Conservation (phyloP, 1,140 invertebrate genomes). For the Lucilia cuprina region DNA sequence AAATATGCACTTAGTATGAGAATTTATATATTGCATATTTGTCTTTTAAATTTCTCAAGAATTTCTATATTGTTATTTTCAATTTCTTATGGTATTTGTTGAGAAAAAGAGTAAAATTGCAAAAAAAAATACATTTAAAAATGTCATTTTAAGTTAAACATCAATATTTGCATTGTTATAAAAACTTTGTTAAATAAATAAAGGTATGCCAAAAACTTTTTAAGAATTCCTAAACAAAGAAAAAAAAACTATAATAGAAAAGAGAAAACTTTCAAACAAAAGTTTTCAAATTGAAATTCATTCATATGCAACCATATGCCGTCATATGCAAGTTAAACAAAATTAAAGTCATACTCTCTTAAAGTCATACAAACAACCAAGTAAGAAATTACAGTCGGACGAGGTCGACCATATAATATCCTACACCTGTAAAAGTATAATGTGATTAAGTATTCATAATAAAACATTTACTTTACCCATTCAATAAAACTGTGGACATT, state of each 20-base stretch:
- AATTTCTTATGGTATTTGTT: background rate
- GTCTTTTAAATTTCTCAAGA: background rate
- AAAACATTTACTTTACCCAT: no score
- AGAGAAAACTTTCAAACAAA: slow-evolving; percentile 7
- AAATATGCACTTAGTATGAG: background rate
- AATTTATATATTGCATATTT: background rate
- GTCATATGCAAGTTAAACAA: background rate
- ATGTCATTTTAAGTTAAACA: background rate
- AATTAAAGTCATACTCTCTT: slow-evolving; percentile 9
- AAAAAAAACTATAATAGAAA: background rate
- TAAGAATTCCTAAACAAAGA: background rate
- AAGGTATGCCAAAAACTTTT: background rate
- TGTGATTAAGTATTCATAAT: no score
- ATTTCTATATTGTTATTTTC: background rate
- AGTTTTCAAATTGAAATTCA: slow-evolving; percentile 15
- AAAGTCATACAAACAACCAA: slow-evolving; percentile 14
- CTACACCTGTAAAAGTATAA: no score
- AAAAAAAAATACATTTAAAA: background rate
- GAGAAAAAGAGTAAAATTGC: background rate
- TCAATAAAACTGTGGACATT: no score
- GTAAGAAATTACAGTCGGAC: no score
- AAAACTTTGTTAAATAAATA: slow-evolving; percentile 5
- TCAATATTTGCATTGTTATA: slow-evolving; percentile 8
- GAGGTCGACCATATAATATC: no score
- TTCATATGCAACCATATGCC: slow-evolving; percentile 1